Percentiles rank a stretch among this genome's conserved stretches.
phyloP scores from a whole-genome alignment of 1,140 invertebrate genomes.

The Leptestheria dahalacensis region DNA sequence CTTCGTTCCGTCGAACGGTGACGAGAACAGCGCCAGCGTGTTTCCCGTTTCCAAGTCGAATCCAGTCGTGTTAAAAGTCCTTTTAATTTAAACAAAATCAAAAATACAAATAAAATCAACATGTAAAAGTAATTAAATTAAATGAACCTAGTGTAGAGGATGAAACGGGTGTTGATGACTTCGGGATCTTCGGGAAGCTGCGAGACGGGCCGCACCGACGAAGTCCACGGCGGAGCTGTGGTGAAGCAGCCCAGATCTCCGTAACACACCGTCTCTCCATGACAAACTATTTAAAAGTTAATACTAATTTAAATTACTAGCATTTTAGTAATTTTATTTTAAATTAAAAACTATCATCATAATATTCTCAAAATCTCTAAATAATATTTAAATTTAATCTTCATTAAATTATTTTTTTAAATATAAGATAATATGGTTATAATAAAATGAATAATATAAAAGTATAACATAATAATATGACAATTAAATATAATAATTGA shows the following conservation, averaged over 20 bases:
- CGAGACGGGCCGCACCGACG: constrained; percentile 6
- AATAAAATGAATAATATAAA: too few species aligned
- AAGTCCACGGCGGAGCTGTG: constrained; percentile 16
- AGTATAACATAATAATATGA: too few species aligned
- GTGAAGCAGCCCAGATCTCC: constrained; percentile 77
- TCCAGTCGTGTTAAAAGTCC: not conserved
- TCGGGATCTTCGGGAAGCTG: constrained; percentile 37
- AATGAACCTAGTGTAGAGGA: constrained; percentile 29
- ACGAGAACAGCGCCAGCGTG: not conserved
- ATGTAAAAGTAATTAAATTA: not conserved
- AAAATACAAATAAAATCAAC: not conserved
- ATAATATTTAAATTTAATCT: not conserved
- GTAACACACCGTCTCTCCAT: constrained; percentile 60
- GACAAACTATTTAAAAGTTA: not conserved
- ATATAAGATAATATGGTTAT: not conserved
- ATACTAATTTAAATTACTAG: not conserved
- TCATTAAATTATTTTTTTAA: not conserved
- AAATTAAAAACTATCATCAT: not conserved
- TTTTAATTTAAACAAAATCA: not conserved
- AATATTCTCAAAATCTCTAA: not conserved
- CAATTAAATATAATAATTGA: not conserved
- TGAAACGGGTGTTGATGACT: constrained; percentile 57
- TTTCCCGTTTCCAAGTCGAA: not conserved
- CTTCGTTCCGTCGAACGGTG: constrained; percentile 7
- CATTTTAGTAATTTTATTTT: not conserved